Evolutionary conservation across 2,888 invertebrate genomes (phyloP).

Genomic region (Busseola fusca): DNA sequence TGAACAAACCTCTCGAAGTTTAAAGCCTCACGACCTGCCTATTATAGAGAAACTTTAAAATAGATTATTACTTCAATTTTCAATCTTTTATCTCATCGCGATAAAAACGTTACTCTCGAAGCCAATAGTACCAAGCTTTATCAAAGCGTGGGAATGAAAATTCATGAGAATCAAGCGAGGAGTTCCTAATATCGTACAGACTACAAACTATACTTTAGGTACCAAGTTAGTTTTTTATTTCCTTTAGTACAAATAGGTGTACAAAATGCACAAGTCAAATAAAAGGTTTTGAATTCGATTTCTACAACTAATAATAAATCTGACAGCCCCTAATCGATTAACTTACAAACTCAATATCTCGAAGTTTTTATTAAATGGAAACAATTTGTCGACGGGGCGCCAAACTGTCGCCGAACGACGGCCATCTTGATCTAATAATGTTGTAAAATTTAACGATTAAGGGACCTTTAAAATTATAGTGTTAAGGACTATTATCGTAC

Average conservation of each 20-base stretch:
- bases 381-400: conserved; percentile 62
- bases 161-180: conserved; percentile 23
- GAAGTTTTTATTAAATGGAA: conserved; percentile 50
- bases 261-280: neutral
- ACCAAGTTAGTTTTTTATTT: neutral
- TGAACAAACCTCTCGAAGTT: too few relatives aligned
- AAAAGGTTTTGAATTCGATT: neutral
- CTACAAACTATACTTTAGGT: neutral
- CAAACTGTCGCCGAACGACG: conserved; percentile 58
- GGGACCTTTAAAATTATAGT: conserved; percentile 34
- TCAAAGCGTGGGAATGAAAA: conserved; percentile 24
- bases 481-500: conserved; percentile 42
- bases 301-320: conserved; percentile 3
- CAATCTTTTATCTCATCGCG: conserved; percentile 10
- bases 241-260: neutral
- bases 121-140: conserved; percentile 7
- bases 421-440: conserved; percentile 53
- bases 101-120: conserved; percentile 20
- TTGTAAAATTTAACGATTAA: conserved; percentile 34
- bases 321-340: conserved; percentile 21
- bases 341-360: conserved; percentile 33
- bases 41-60: neutral
- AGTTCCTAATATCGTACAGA: neutral
- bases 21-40: neutral
- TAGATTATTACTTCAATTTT: neutral